Percentiles rank a stretch among this genome's conserved stretches.
These are phyloP conservation scores for Varanus komodoensis DNA, from an alignment of 2,113 vertebrate species.

Conservation along the genomic window DNA sequence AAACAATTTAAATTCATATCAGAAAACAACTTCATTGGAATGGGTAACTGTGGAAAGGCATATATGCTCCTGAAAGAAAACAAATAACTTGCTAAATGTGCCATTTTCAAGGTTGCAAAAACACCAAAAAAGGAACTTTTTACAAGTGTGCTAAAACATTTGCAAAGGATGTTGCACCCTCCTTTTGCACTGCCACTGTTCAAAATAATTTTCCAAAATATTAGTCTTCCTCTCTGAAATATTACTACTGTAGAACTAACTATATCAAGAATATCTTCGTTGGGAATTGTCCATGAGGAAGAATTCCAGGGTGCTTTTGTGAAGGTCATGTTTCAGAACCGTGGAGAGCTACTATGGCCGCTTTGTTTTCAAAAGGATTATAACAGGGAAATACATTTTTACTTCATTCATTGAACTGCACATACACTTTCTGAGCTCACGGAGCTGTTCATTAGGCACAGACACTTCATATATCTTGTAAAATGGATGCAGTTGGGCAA, in stretches of 20 bases:
- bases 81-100: not conserved
- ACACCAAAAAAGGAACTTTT: not conserved
- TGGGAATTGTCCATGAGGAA: not conserved
- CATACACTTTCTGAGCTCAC: not conserved
- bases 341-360: constrained; percentile 13
- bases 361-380: not conserved
- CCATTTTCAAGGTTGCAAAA: not conserved
- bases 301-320: not conserved
- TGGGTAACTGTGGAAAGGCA: not conserved
- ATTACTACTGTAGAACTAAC: not conserved
- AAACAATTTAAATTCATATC: not conserved
- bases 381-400: not conserved
- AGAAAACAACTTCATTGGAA: not conserved
- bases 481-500: not conserved
- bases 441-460: not conserved
- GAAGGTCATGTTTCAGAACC: constrained; percentile 7
- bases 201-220: not conserved
- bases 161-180: not conserved
- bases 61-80: not conserved
- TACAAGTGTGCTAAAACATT: not conserved
- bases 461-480: not conserved
- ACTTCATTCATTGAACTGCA: not conserved
- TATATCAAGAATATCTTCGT: not conserved
- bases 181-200: not conserved
- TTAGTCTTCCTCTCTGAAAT: too few species aligned